Evolutionary conservation across 2,888 invertebrate genomes (phyloP).

Genomic region (Chloromyia formosa): DNA sequence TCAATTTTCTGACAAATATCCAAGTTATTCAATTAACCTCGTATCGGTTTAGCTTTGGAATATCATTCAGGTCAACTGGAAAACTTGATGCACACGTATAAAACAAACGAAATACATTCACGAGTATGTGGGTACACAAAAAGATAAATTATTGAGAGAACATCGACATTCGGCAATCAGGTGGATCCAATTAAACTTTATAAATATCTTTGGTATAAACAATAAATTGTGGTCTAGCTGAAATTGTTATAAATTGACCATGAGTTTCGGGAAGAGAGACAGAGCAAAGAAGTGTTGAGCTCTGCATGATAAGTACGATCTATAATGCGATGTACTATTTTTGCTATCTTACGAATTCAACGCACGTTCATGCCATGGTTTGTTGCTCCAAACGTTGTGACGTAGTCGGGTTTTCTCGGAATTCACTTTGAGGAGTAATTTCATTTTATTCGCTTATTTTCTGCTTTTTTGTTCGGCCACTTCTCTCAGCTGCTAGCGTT

Average conservation of each 20-base stretch:
- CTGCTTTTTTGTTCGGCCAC: neutral
- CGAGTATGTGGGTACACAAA: neutral
- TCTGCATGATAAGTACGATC: too few species aligned
- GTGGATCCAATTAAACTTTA: neutral
- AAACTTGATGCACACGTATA: neutral
- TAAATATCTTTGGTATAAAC: neutral
- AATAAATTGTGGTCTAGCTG: neutral
- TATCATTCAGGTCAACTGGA: neutral
- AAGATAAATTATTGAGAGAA: neutral
- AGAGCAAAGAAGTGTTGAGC: neutral
- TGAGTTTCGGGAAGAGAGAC: neutral
- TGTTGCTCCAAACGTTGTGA: slow-evolving; percentile 46
- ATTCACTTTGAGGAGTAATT: slow-evolving; percentile 62
- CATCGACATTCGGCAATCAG: neutral
- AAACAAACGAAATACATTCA: neutral
- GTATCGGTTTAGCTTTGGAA: neutral
- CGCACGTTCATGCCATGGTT: slow-evolving; percentile 37
- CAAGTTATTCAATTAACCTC: neutral
- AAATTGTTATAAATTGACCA: neutral
- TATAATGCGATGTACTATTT: neutral
- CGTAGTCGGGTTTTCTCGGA: slow-evolving; percentile 59
- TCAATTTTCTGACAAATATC: neutral
- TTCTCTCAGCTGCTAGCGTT: slow-evolving; percentile 6
- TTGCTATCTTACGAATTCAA: slow-evolving; percentile 25
- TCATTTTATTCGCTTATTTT: slow-evolving; percentile 54